A percentile compares a stretch with the other conserved stretches of the same genome.
These are phyloP conservation scores for Mellilla xanthometata DNA, from an alignment of 2,888 invertebrate species.

Conservation along the genomic window DNA sequence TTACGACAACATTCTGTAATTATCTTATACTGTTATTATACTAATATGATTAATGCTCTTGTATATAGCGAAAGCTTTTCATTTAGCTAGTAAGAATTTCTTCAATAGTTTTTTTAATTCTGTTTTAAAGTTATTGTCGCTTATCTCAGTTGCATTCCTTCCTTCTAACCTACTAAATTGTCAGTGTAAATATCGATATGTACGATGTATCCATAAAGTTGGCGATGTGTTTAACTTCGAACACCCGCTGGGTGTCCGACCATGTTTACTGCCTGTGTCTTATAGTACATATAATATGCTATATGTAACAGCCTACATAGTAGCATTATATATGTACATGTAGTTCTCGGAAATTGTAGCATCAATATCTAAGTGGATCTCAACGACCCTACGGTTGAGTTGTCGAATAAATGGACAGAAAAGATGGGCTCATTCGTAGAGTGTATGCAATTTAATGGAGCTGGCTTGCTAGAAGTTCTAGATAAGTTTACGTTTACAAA, in stretches of 20 bases:
- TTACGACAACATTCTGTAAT: no score
- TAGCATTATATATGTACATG: neutral
- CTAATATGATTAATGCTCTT: no score
- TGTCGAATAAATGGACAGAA: constrained; percentile 5
- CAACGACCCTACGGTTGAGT: constrained; percentile 2
- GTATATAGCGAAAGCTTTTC: no score
- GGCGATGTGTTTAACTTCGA: constrained; percentile 13
- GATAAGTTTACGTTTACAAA: no score
- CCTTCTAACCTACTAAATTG: neutral
- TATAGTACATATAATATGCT: no score
- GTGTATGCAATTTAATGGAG: neutral
- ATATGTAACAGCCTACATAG: no score
- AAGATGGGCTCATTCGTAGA: constrained; percentile 2
- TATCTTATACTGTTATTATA: no score
- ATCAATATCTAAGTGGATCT: constrained; percentile 17
- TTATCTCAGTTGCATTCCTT: no score
- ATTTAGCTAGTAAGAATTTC: no score
- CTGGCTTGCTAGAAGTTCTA: no score
- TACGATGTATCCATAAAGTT: constrained; percentile 5
- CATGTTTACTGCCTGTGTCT: constrained; percentile 8
- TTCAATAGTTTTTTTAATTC: no score
- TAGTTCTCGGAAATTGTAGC: constrained; percentile 10
- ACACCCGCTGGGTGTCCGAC: constrained; percentile 6
- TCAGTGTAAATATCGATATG: neutral
- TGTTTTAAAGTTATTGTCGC: no score